phyloP scores from a whole-genome alignment of 2,113 vertebrate genomes.

The Strigops habroptila region DNA sequence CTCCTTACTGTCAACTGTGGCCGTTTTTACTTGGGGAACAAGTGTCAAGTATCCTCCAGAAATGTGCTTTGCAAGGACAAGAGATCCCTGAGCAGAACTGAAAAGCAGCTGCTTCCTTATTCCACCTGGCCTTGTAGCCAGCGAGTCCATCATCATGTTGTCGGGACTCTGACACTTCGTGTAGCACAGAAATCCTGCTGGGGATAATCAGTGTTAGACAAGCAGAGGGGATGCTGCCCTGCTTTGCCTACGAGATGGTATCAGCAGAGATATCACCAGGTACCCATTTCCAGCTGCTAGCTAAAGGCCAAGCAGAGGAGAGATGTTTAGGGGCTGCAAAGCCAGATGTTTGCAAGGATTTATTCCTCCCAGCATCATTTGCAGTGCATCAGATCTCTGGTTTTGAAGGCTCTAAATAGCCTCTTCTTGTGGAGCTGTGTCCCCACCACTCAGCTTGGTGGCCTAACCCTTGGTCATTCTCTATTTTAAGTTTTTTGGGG shows the following conservation, averaged over 20 bases:
- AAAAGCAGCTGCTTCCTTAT: constrained; percentile 29
- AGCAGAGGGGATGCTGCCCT: constrained; percentile 42
- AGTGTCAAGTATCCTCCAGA: background rate
- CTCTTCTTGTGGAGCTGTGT: background rate
- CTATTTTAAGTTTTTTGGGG: background rate
- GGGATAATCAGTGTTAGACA: background rate
- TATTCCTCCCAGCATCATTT: rapidly evolving
- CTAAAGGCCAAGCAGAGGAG: constrained; percentile 33
- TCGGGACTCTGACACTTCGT: background rate
- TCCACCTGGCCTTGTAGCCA: background rate
- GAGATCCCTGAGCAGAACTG: background rate
- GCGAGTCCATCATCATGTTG: background rate
- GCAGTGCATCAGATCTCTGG: background rate
- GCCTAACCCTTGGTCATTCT: background rate
- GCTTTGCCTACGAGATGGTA: constrained; percentile 28
- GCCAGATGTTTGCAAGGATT: background rate
- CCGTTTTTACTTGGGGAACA: background rate
- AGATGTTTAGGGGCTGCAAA: background rate
- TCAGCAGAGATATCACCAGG: background rate
- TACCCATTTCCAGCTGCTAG: constrained; percentile 44
- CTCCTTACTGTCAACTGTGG: background rate
- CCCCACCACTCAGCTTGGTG: background rate
- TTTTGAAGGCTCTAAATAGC: background rate
- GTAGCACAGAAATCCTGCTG: background rate
- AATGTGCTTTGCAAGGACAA: background rate